These are phyloP conservation scores for Phrynocephalus guinanensis DNA, from an alignment of 2,797 vertebrate genomes.

Conservation along the genomic window DNA sequence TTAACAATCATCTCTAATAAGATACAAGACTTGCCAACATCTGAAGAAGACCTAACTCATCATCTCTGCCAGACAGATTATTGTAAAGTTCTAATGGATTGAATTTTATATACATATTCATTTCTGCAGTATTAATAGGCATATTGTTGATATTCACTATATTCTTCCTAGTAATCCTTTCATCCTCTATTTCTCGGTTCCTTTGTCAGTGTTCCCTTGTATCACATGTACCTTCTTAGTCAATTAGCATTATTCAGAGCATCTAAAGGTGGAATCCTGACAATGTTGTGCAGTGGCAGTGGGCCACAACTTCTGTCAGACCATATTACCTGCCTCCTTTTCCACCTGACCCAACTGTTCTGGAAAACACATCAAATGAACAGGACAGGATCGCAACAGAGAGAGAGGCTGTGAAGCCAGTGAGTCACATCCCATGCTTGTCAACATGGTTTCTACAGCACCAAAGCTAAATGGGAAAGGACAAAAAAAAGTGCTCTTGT, in stretches of 20 bases:
- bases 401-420: neutral
- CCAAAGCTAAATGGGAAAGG: neutral
- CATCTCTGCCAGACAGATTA: too few species aligned
- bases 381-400: neutral
- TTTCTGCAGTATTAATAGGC: neutral
- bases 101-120: neutral
- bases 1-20: too few species aligned
- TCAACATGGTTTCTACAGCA: neutral
- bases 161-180: neutral
- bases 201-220: neutral
- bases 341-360: neutral
- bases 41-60: too few species aligned
- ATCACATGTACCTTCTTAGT: too few species aligned
- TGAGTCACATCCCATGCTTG: neutral
- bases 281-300: neutral
- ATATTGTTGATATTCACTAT: neutral
- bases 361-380: neutral
- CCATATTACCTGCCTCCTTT: neutral
- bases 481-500: neutral
- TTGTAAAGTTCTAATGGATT: too few species aligned
- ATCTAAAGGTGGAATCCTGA: neutral
- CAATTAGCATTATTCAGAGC: neutral
- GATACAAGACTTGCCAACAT: too few species aligned
- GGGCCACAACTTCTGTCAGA: neutral
- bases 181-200: neutral